Evolutionary conservation across 2,113 vertebrate species (phyloP).

Genomic region (Muntiacus muntjak): DNA sequence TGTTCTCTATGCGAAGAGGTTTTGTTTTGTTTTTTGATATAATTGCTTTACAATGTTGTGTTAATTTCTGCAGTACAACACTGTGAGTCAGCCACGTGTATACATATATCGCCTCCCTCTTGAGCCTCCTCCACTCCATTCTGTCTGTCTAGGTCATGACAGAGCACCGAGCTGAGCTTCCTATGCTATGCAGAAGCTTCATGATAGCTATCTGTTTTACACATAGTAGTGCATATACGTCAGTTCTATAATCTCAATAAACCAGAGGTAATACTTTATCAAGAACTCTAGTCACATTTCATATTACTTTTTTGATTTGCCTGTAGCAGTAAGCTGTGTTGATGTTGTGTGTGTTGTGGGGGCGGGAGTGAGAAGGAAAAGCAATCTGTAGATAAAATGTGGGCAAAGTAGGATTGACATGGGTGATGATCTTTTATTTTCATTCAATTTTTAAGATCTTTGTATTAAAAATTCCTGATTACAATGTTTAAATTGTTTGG

Average conservation of each 20-base stretch:
- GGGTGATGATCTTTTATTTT: slow-evolving; percentile 24
- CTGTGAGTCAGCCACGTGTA: not conserved
- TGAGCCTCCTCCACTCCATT: not conserved
- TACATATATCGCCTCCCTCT: not conserved
- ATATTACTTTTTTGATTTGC: slow-evolving; percentile 54
- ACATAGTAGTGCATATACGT: not conserved
- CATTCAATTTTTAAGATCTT: slow-evolving; percentile 42
- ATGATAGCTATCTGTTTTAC: not conserved
- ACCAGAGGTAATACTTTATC: not conserved
- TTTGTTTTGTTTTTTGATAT: not conserved
- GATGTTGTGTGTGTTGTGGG: not conserved
- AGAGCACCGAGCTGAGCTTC: not conserved
- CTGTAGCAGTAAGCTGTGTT: not conserved
- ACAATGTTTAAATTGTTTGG: slow-evolving; percentile 39
- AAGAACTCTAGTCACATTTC: slow-evolving; percentile 16
- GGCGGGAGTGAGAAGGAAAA: not conserved
- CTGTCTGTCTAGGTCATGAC: not conserved
- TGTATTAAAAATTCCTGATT: slow-evolving; percentile 1
- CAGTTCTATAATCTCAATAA: not conserved
- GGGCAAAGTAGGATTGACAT: not conserved
- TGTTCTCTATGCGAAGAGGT: not conserved
- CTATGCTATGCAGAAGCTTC: not conserved
- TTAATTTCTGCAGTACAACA: not conserved
- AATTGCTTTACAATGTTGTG: not conserved
- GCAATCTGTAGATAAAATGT: slow-evolving; percentile 22